phyloP scores from a whole-genome alignment of 2,113 vertebrate genomes.

The Zosterops lateralis region DNA sequence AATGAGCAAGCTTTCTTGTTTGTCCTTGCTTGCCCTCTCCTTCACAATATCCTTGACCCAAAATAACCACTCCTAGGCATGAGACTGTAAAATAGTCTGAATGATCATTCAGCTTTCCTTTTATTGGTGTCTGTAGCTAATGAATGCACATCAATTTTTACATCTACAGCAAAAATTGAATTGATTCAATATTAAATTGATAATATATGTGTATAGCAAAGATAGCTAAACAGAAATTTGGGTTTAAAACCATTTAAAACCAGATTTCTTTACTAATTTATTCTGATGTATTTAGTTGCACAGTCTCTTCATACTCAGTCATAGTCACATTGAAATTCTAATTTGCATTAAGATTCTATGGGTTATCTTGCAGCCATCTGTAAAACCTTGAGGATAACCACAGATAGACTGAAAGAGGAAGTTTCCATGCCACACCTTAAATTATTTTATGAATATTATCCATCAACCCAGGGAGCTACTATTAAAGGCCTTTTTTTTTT shows the following conservation, averaged over 20 bases:
- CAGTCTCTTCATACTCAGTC: neutral
- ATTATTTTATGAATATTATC: neutral
- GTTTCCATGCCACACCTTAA: neutral
- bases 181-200: neutral
- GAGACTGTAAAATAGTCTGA: neutral
- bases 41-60: constrained; percentile 53
- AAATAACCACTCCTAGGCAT: constrained; percentile 7
- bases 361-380: constrained; percentile 13
- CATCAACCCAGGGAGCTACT: neutral
- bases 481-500: neutral
- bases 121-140: neutral
- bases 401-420: neutral
- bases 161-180: neutral
- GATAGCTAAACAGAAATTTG: neutral
- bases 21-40: constrained; percentile 45
- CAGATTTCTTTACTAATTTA: constrained; percentile 23
- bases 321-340: constrained; percentile 31
- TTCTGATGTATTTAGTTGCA: neutral
- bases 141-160: constrained; percentile 10
- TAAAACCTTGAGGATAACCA: neutral
- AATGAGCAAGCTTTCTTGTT: constrained; percentile 33
- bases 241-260: neutral
- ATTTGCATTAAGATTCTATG: constrained; percentile 9
- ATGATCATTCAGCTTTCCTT: constrained; percentile 31
- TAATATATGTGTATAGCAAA: neutral